These are phyloP conservation scores for Eristalis pertinax DNA, from an alignment of 2,888 invertebrate genomes.

Conservation along the genomic window DNA sequence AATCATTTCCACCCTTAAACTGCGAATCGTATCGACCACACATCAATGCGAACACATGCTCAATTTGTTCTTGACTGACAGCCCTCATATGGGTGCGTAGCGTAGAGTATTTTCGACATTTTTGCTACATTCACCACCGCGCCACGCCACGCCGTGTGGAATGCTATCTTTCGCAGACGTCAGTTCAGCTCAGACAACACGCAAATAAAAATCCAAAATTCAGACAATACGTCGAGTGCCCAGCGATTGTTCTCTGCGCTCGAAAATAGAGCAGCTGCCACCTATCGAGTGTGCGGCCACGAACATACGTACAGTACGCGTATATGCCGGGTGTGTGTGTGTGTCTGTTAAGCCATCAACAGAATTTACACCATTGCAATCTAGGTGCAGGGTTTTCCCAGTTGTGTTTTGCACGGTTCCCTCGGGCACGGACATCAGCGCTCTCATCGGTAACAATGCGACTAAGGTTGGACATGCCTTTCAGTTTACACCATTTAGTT, in stretches of 20 bases:
- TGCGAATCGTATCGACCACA: neutral
- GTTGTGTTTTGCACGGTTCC: conserved; percentile 43
- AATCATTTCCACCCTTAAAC: neutral
- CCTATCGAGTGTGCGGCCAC: too few relatives aligned
- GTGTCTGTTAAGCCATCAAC: neutral
- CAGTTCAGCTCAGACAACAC: neutral
- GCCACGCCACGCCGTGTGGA: neutral
- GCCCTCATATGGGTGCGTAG: neutral
- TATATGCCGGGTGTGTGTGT: neutral
- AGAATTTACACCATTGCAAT: conserved; percentile 24
- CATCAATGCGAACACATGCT: neutral
- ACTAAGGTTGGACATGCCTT: conserved; percentile 49
- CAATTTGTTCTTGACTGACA: neutral
- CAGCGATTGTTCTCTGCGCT: neutral
- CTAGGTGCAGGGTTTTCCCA: conserved; percentile 22
- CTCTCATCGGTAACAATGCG: conserved; percentile 30
- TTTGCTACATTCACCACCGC: neutral
- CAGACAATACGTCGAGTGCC: neutral
- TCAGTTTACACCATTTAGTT: conserved; percentile 49
- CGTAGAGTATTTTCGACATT: neutral
- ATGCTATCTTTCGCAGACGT: neutral
- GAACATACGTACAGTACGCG: too few relatives aligned
- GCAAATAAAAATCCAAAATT: neutral
- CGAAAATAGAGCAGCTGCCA: neutral
- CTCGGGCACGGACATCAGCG: conserved; percentile 28